Evolutionary conservation across 2,113 vertebrate species (phyloP).

Genomic region (Tretioscincus oriximinensis): DNA sequence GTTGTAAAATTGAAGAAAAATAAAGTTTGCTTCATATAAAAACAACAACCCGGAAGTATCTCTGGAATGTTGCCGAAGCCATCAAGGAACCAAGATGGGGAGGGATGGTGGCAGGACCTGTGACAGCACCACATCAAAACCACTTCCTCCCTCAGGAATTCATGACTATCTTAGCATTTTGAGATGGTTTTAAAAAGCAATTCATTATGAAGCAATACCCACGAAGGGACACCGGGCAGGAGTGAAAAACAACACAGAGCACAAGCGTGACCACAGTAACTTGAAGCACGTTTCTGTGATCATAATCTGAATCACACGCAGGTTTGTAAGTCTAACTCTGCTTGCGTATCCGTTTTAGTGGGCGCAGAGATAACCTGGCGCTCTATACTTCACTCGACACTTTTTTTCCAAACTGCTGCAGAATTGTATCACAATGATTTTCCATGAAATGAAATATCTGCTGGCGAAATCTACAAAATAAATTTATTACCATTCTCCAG

Average conservation of each 20-base stretch:
- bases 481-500: not conserved
- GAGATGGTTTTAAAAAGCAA: not conserved
- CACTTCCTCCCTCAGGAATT: not conserved
- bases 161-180: not conserved
- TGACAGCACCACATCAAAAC: not conserved
- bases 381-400: not conserved
- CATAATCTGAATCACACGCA: not conserved
- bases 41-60: too few relatives aligned
- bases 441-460: not conserved
- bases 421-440: not conserved
- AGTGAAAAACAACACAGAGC: not conserved
- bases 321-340: not conserved
- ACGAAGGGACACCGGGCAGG: not conserved
- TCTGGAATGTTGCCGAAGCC: slow-evolving; percentile 21
- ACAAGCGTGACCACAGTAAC: not conserved
- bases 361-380: not conserved
- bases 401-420: not conserved
- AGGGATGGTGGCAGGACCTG: not conserved
- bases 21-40: too few relatives aligned
- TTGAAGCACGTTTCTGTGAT: not conserved
- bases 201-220: not conserved
- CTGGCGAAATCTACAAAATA: too few relatives aligned
- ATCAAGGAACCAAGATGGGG: not conserved
- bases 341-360: not conserved
- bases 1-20: too few relatives aligned